Evolutionary conservation across 2,888 invertebrate species (phyloP), one percentile per base, ranked within the genome.

Genomic region (Andrena hattorfiana): DNA sequence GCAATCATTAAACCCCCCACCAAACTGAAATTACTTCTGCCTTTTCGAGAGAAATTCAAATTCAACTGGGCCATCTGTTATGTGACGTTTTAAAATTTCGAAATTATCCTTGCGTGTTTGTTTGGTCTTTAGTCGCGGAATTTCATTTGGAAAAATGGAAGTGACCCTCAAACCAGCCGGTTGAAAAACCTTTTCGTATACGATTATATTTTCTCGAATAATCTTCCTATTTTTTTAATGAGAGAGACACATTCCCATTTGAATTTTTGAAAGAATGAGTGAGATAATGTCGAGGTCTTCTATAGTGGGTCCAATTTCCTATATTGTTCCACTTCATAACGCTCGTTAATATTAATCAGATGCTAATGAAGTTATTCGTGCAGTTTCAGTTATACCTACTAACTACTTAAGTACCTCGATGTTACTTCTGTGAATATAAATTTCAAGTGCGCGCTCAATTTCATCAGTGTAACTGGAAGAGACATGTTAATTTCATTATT

Each of bases 401-500:
- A n/a, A n/a, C n/a, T n/a, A n/a, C n/a, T n/a, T 54, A 54, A 54
- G 8, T 20, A 54, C 8, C 20, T 23, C 20, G 8, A 54, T 20
- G 20, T 20, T 56, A 26, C 32, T 16, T 20, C 32, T 7, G 62
- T 30, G 35, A 51, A 4, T 67, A 62, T 62, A 77, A 62, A 20
- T 28, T 20, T 35, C 20, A n/a, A 62, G 32, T 13, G 8, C 32
- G 1, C 35, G 5, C 28, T 32, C 32, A 32, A 62, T 28, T 20
- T 32, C 35, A 35, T 8, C 35, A n/a, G 62, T 2, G n/a, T 20
- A 20, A 20, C 56, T 16, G n/a, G 51, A 30, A 23, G 56, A 2
- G 16, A 48, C 49, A 20, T 42, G 54, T 77, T 49, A 73, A 77
- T 84, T 72, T 80, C 70, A 72, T 86, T 68, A 75, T 64, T 60